Conservation (phyloP, 2,797 vertebrate genomes). For the Graptemys geographica region DNA sequence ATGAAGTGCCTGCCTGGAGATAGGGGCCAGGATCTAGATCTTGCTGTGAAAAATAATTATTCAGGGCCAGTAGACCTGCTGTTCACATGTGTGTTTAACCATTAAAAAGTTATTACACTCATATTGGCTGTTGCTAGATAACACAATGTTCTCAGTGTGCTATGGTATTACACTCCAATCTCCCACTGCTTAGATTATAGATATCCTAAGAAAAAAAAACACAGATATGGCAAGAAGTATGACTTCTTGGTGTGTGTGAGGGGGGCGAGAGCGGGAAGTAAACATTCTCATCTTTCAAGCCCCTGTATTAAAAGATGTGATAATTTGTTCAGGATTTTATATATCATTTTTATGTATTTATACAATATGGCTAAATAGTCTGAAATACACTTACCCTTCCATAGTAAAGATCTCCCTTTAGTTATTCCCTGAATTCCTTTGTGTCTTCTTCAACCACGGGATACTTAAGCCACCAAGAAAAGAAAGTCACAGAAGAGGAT, state of each 20-base stretch:
- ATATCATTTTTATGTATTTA: neutral
- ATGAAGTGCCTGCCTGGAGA: neutral
- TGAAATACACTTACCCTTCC: neutral
- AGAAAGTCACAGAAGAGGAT: neutral
- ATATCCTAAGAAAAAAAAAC: neutral
- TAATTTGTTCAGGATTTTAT: neutral
- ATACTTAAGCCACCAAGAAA: neutral
- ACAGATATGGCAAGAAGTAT: neutral
- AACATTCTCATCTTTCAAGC: neutral
- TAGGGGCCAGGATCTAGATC: neutral
- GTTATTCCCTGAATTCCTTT: constrained; percentile 8
- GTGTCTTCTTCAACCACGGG: neutral
- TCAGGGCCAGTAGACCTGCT: neutral
- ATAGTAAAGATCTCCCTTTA: neutral
- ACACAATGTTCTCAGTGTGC: neutral
- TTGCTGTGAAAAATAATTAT: constrained; percentile 55
- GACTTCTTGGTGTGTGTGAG: neutral
- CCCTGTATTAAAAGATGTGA: neutral
- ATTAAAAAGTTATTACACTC: constrained; percentile 39
- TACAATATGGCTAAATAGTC: neutral
- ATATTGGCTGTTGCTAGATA: neutral
- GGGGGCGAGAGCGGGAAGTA: neutral
- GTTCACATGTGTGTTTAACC: constrained; percentile 30
- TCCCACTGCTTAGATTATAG: neutral
- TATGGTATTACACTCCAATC: neutral